Base-by-base conservation (phyloP, 2,797 vertebrate species). In the Rhynchonycteris naso region DNA sequence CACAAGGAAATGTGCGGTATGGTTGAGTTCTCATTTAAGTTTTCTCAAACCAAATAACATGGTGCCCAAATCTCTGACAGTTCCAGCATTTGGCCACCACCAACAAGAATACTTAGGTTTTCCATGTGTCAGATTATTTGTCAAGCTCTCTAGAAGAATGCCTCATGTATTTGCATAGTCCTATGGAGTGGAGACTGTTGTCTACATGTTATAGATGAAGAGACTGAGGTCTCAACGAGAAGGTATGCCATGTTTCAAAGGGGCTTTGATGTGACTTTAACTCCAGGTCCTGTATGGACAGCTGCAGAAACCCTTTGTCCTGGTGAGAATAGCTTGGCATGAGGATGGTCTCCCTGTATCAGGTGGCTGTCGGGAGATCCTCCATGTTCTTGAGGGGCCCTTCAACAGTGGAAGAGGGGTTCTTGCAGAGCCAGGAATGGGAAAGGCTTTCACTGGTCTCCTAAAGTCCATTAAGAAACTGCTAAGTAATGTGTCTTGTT, bases 211-310 rank as follows among this genome's bases (percentile, higher is more conserved):
- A 14, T 13, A 52, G 59, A 26, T 6, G 50, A 1, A n/a, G 15
- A 65, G 28, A 63, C 7, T 0, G 1, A 54, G 68, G 68, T 7
- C 8, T 21, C 43, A 0, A 3, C 14, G 47, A 18, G 33, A 22
- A 3, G 0, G 47, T 1, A 11, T 6, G n/a, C 18, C 13, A 5
- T n/a, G 14, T 2, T 26, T 30, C 16, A 8, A 11, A 24, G 13
- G 35, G 18, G 50, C 12, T 2, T 1, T 7, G 4, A 4, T 14
- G 8, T 4, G 7, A n/a, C 50, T 35, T 22, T 5, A 0, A 12
- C 9, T 9, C n/a, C 10, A 0, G 5, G 16, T 15, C 38, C 19
- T 0, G 0, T 0, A 5, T 16, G 9, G 58, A 1, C 21, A 13
- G 14, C 52, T 8, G 19, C 7, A 18, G 26, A 30, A 82, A 30